A percentile compares a stretch with the other conserved stretches of the same genome.
Conservation (phyloP, 1,140 invertebrate species). For the Amphibalanus amphitrite region DNA sequence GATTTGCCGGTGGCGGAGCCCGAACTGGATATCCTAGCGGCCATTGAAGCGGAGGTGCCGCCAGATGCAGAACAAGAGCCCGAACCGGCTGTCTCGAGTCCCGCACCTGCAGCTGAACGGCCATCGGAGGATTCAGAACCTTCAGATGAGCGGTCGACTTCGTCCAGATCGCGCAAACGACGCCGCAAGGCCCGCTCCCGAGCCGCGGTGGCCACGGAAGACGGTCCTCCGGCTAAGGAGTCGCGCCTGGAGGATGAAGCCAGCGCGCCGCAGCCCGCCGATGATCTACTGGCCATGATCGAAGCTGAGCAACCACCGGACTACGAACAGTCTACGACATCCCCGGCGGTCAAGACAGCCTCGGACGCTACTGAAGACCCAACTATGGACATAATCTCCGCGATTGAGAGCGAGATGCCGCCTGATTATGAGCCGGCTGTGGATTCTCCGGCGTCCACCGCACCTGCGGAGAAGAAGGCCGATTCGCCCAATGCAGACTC, state of each 20-base stretch:
- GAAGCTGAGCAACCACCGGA: no score
- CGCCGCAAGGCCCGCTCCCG: neutral
- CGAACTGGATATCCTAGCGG: no score
- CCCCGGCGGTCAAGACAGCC: no score
- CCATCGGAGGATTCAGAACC: neutral
- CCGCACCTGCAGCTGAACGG: neutral
- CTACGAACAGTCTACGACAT: no score
- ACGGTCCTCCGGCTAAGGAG: neutral
- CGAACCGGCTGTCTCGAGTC: neutral
- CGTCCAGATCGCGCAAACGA: neutral
- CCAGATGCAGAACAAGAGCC: neutral
- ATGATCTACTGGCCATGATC: no score
- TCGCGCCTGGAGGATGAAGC: neutral
- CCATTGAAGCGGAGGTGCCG: no score
- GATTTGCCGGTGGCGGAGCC: no score
- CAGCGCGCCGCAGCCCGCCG: no score
- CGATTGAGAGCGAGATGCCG: neutral
- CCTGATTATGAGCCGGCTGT: neutral
- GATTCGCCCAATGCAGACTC: slow-evolving; percentile 3
- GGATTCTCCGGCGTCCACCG: no score
- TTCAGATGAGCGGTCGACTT: neutral
- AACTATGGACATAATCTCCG: neutral
- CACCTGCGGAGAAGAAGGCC: no score
- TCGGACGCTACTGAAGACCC: no score
- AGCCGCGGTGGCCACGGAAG: no score